These are phyloP conservation scores for Tylochromis polylepis DNA, from an alignment of 2,113 vertebrate genomes.

Conservation along the genomic window DNA sequence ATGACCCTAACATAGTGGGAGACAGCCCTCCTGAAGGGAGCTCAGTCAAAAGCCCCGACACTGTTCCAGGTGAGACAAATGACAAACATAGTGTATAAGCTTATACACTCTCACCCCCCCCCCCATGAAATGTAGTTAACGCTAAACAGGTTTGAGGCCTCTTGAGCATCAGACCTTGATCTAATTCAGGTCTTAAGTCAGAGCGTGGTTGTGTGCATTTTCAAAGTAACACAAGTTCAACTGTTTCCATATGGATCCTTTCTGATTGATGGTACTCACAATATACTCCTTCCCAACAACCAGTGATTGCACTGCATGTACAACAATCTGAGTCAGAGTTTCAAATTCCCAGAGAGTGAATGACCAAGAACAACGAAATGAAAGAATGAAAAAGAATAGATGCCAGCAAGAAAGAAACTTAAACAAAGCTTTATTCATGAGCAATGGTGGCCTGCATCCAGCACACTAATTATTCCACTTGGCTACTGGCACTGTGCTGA, in stretches of 20 bases:
- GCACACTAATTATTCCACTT: conserved; percentile 32
- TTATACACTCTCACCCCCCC: not conserved
- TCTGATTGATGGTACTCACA: conserved; percentile 16
- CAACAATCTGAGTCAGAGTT: conserved; percentile 6
- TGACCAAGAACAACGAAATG: conserved; percentile 17
- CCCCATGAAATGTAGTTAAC: conserved; percentile 17
- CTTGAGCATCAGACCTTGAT: not conserved
- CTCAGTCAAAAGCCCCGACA: conserved; percentile 65
- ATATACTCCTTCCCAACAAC: conserved; percentile 8
- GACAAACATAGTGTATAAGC: not conserved
- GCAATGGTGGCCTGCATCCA: conserved; percentile 32
- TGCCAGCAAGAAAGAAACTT: conserved; percentile 5
- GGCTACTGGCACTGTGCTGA: conserved; percentile 6
- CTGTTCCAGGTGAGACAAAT: conserved; percentile 73
- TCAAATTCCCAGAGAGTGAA: not conserved
- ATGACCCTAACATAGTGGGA: conserved; percentile 83
- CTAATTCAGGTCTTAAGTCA: conserved; percentile 17
- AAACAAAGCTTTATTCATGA: conserved; percentile 51
- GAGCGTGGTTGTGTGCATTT: conserved; percentile 5
- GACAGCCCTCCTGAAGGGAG: conserved; percentile 80
- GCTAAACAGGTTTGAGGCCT: conserved; percentile 3
- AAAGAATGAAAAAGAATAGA: conserved; percentile 11
- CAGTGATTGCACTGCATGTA: not conserved
- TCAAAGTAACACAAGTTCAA: conserved; percentile 32
- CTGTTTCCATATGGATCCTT: conserved; percentile 45